These are phyloP conservation scores for Ursus arctos DNA, from an alignment of 2,113 vertebrate genomes.

Conservation along the genomic window DNA sequence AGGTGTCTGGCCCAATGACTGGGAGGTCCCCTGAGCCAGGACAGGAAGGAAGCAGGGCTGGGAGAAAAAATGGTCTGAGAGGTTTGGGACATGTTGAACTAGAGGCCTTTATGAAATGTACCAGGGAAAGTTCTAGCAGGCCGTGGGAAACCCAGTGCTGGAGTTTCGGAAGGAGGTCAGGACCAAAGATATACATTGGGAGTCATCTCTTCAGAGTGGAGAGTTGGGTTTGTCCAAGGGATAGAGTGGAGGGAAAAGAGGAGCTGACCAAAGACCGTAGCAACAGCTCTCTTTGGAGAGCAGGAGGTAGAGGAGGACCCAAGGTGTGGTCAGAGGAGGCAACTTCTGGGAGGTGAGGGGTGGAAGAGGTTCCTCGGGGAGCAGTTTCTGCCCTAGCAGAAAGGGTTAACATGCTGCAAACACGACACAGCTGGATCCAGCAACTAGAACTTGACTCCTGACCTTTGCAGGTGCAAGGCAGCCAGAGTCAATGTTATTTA, in stretches of 20 bases:
- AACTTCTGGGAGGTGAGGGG: fast-evolving
- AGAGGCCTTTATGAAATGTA: not conserved
- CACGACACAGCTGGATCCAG: not conserved
- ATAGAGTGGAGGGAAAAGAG: not conserved
- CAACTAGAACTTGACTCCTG: not conserved
- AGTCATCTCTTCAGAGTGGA: not conserved
- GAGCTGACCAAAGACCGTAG: not conserved
- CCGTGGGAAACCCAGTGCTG: not conserved
- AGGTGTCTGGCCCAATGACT: not conserved
- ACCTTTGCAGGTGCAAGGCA: not conserved
- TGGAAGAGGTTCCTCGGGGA: not conserved
- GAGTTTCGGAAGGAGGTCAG: not conserved
- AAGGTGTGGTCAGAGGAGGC: not conserved
- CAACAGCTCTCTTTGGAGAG: not conserved
- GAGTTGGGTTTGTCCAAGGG: too few species aligned
- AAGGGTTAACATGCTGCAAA: not conserved
- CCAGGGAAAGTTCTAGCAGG: not conserved
- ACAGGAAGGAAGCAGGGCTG: not conserved
- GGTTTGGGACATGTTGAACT: not conserved
- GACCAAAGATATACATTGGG: not conserved
- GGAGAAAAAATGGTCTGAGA: not conserved
- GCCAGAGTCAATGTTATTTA: not conserved
- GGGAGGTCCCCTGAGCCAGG: not conserved
- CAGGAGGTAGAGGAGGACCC: not conserved
- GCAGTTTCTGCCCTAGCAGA: not conserved